A percentile compares a stretch with the other conserved stretches of the same genome.
Evolutionary conservation across 1,140 invertebrate species (phyloP).

Genomic region (Oncopodura yosiiana): DNA sequence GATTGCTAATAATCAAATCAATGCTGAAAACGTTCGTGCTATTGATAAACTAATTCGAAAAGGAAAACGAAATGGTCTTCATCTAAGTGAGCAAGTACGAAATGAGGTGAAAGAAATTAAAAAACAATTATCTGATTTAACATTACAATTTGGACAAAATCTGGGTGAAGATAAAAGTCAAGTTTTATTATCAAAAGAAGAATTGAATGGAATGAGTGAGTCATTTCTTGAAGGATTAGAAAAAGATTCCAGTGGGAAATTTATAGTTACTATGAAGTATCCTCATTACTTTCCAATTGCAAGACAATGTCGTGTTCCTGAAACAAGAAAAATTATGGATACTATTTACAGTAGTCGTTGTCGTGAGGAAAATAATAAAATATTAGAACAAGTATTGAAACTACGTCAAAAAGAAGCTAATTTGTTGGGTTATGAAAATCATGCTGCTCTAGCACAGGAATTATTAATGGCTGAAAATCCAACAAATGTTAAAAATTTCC

Average conservation of each 20-base stretch:
- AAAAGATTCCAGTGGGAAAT: conserved; percentile 40
- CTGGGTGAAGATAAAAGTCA: conserved; percentile 44
- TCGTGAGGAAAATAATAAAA: conserved; percentile 43
- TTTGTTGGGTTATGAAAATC: conserved; percentile 44
- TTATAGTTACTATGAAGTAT: conserved; percentile 46
- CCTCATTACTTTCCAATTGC: conserved; percentile 49
- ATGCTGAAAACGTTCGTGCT: conserved; percentile 41
- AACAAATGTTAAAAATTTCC: conserved; percentile 43
- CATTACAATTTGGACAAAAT: conserved; percentile 46
- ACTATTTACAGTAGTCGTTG: conserved; percentile 46
- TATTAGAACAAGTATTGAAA: conserved; percentile 47
- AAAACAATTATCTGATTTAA: conserved; percentile 44
- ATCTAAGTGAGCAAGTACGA: conserved; percentile 42
- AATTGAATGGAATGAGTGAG: conserved; percentile 43
- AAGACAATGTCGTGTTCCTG: conserved; percentile 43
- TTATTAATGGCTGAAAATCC: conserved; percentile 48
- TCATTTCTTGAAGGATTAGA: conserved; percentile 44
- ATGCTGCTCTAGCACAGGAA: conserved; percentile 44
- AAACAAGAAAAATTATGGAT: conserved; percentile 43
- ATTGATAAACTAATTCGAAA: conserved; percentile 44
- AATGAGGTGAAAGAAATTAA: conserved; percentile 44
- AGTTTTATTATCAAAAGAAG: conserved; percentile 43
- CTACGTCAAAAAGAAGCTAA: conserved; percentile 45
- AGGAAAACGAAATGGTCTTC: conserved; percentile 47
- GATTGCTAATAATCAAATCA: conserved; percentile 34